Conservation (phyloP, 2,797 vertebrate species). For the Heliangelus exortis region DNA sequence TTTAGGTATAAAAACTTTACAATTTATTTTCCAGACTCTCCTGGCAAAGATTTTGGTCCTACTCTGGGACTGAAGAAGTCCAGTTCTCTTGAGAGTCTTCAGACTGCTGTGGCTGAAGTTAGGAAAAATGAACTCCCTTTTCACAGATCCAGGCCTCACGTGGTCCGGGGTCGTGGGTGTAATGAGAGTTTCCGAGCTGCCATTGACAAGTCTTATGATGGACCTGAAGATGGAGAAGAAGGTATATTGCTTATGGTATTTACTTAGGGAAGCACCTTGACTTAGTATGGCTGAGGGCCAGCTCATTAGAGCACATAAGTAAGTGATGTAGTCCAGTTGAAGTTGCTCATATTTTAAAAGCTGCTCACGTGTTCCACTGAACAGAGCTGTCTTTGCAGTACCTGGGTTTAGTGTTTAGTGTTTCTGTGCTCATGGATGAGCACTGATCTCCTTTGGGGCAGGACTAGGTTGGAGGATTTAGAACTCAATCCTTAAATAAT, state of each 20-base stretch:
- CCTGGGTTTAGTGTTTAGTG: background rate
- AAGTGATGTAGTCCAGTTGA: background rate
- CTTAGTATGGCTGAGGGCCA: background rate
- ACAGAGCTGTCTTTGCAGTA: constrained; percentile 33
- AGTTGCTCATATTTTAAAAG: constrained; percentile 3
- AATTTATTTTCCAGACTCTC: constrained; percentile 71
- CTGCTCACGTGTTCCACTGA: background rate
- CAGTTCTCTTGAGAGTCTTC: constrained; percentile 95
- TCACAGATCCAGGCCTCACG: constrained; percentile 91
- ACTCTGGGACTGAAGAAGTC: constrained; percentile 95
- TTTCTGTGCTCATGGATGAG: no score
- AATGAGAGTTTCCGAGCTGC: constrained; percentile 97
- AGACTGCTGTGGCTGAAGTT: constrained; percentile 93
- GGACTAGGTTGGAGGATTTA: constrained; percentile 40
- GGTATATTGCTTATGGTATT: constrained; percentile 75
- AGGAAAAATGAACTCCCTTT: constrained; percentile 91
- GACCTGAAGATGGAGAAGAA: constrained; percentile 88
- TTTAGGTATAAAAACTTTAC: constrained; percentile 31
- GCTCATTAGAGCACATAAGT: background rate
- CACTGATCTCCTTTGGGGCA: constrained; percentile 31
- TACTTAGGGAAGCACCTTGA: background rate
- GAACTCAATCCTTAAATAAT: constrained; percentile 60
- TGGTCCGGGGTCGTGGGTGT: constrained; percentile 94
- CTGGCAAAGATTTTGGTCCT: constrained; percentile 87
- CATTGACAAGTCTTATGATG: constrained; percentile 97